Conservation (phyloP, 2,888 invertebrate species). For the Catocala nupta region DNA sequence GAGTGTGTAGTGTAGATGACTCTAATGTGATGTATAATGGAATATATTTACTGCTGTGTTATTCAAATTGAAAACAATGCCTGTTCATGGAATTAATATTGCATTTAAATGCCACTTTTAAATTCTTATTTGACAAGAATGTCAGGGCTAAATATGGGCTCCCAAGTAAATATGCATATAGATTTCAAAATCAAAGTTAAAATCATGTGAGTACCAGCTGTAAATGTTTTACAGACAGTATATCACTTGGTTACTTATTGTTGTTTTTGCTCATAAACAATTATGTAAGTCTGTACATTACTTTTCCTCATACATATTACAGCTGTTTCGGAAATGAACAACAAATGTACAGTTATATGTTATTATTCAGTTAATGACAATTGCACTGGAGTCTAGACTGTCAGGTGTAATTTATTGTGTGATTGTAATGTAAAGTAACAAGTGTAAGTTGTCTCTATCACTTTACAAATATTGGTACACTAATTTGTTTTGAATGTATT, state of each 20-base stretch:
- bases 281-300: not conserved
- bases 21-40: not conserved
- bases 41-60: conserved; percentile 6
- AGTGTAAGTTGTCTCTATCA: conserved; percentile 29
- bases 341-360: not conserved
- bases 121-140: conserved; percentile 41
- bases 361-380: conserved; percentile 9
- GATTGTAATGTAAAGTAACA: conserved; percentile 2
- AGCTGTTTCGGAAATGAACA: conserved; percentile 1
- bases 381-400: conserved; percentile 11
- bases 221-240: too few relatives aligned
- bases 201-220: too few relatives aligned
- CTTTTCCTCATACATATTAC: not conserved
- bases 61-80: conserved; percentile 12
- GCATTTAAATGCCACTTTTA: conserved; percentile 22
- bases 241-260: not conserved
- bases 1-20: conserved; percentile 16
- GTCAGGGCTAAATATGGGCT: conserved; percentile 9
- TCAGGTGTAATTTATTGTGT: conserved; percentile 25
- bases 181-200: not conserved
- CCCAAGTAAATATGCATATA: conserved; percentile 18
- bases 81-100: conserved; percentile 13
- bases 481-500: conserved; percentile 3
- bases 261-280: not conserved
- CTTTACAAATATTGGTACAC: conserved; percentile 27